phyloP scores from a whole-genome alignment of 2,113 vertebrate genomes.

The Thamnaconus septentrionalis region DNA sequence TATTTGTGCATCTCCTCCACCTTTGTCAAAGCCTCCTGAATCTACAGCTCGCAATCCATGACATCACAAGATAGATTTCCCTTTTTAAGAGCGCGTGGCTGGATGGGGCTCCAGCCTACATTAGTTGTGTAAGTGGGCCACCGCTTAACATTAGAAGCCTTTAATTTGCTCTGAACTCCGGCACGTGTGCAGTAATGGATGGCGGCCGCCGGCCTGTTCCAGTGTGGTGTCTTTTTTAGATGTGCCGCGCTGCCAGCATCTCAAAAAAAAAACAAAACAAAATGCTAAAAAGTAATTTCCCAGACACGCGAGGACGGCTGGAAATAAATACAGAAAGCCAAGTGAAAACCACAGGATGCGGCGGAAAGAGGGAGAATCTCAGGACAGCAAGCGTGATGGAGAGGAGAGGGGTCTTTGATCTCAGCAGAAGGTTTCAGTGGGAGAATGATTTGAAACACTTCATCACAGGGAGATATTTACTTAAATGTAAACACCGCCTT shows the following conservation, averaged over 20 bases:
- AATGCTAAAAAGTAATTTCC: slow-evolving; percentile 53
- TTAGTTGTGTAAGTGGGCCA: slow-evolving; percentile 75
- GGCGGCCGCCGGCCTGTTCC: slow-evolving; percentile 68
- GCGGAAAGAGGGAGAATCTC: slow-evolving; percentile 7
- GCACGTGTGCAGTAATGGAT: slow-evolving; percentile 72
- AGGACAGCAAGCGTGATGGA: slow-evolving; percentile 35
- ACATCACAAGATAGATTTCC: slow-evolving; percentile 81
- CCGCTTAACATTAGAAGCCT: slow-evolving; percentile 78
- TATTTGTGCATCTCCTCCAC: neutral
- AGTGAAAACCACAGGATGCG: slow-evolving; percentile 3
- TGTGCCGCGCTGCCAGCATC: slow-evolving; percentile 63
- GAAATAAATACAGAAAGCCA: slow-evolving; percentile 39
- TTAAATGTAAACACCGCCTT: slow-evolving; percentile 65
- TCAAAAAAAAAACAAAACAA: slow-evolving; percentile 55
- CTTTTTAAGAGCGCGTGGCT: slow-evolving; percentile 73
- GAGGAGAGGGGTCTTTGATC: slow-evolving; percentile 32
- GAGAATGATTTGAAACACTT: slow-evolving; percentile 64
- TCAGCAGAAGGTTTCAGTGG: slow-evolving; percentile 60
- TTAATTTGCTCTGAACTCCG: slow-evolving; percentile 80
- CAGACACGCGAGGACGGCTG: slow-evolving; percentile 51
- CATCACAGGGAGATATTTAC: slow-evolving; percentile 64
- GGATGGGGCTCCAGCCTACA: slow-evolving; percentile 71
- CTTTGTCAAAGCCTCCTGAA: neutral
- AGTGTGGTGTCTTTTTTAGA: slow-evolving; percentile 67
- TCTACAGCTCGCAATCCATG: slow-evolving; percentile 53